Evolutionary conservation across 2,888 invertebrate genomes (phyloP), one percentile per base, ranked within the genome.

Genomic region (Apeira syringaria): DNA sequence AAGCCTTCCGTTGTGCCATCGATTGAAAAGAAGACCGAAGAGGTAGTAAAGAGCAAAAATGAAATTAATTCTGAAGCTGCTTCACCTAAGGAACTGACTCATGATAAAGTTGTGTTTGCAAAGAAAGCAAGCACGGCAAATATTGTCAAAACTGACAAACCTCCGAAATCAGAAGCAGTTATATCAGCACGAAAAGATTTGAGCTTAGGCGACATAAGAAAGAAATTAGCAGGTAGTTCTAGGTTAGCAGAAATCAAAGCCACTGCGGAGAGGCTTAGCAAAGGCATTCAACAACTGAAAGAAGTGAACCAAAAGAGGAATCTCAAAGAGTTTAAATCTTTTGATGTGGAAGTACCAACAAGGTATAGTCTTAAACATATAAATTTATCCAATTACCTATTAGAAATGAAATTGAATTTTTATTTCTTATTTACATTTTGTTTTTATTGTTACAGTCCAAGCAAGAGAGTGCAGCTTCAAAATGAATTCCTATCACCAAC

Each of bases 341-440:
- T 96, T 68, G 92, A 95, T 80, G 81, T 96, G 73, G 95, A 95
- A 88, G 91, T 96, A 67, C 92, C 93, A 45, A 83, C 92, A 52
- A 96, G 96, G 94, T 95, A 59, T 46, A 56, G 53, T 7, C 2
- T 2, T 7, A 5, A 1, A 20, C 2, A 20, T 5, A 7, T 20
- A 17, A 5, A 5, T 5, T 5, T 5, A 17, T 17, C 17, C 17
- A 4, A 17, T 4, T 17, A 6, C 4, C 6, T 6, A 17, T 17
- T 1, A 5, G 6, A 4, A 17, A 4, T 17, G 3, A 17, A 4
- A 17, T 17, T 17, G 1, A 17, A 17, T 17, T 1, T 6, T 2
- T 17, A 17, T 17, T 17, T n/a, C n/a, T n/a, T n/a, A n/a, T n/a
- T n/a, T n/a, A n/a, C n/a, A n/a, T n/a, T n/a, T n/a, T n/a, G n/a